Evolutionary conservation across 2,113 vertebrate species (phyloP), one percentile per base, ranked within the genome.

Genomic region (Martes martes): DNA sequence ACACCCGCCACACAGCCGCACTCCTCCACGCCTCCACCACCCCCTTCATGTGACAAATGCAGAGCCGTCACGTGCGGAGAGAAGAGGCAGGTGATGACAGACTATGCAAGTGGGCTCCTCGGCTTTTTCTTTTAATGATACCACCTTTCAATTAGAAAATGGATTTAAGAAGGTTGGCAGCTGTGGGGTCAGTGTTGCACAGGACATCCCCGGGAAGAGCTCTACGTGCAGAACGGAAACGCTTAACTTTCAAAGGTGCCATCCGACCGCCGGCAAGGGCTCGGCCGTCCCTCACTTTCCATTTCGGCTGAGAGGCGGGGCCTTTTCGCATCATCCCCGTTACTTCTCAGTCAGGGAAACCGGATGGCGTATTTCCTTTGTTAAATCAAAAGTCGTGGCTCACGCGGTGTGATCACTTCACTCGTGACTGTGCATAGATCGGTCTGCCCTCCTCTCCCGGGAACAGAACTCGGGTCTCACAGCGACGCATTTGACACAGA

Each of bases 401-500:
- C 50, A 15, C 50, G 1, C 50, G 50, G 18, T 76, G 24, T 71
- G 55, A 81, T 84, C 57, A 91, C 96, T 94, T 96, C 92, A 90
- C 85, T 52, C 84, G 47, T 69, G 83, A 85, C 45, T 71, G 2
- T 90, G 87, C 89, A 28, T 24, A 28, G 61, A 85, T 74, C 33
- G 78, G 52, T 89, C 52, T 52, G 26, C 6, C 42, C 57, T 61
- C 14, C 59, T 19, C 86, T 96, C 21, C 16, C 47, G 36, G 15
- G 50, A 16, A 15, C 50, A 24, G 47, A 47, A 92, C 76, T 87
- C 26, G 65, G 55, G 63, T 78, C 82, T 95, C 73, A 92, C 0
- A 90, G 96, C 79, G 97, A 93, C 83, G 63, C 63, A 97, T 90
- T 92, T 88, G 98, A 98, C 98, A 98, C 71, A 92, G 97, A 98